Conservation (phyloP, 2,888 invertebrate species). For the Acronicta alni region DNA sequence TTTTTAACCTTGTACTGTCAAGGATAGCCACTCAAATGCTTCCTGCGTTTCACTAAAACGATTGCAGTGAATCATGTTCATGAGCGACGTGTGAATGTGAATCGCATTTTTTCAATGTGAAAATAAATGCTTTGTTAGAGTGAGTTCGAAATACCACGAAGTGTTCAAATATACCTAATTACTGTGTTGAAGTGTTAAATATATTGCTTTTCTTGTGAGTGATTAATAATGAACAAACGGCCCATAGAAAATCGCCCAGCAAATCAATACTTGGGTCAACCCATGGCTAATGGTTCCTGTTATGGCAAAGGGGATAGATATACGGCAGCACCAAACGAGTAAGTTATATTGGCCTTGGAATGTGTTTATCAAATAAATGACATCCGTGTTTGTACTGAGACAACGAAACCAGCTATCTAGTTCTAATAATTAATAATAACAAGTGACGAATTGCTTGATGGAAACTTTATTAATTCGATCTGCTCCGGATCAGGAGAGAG, state of each 20-base stretch:
- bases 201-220: conserved; percentile 45
- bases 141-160: conserved; percentile 14
- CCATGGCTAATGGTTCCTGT: conserved; percentile 72
- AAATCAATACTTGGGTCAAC: conserved; percentile 56
- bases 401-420: conserved; percentile 16
- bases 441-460: too few species aligned
- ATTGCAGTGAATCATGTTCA: conserved; percentile 46
- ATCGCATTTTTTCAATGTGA: conserved; percentile 10
- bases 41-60: conserved; percentile 71
- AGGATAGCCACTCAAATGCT: conserved; percentile 79
- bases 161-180: not conserved
- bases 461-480: too few species aligned
- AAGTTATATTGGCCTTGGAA: conserved; percentile 65
- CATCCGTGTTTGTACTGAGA: conserved; percentile 5
- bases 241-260: conserved; percentile 73
- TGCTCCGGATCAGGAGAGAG: too few species aligned
- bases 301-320: conserved; percentile 85
- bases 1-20: conserved; percentile 81
- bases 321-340: conserved; percentile 86
- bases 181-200: conserved; percentile 3
- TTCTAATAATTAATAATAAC: too few species aligned
- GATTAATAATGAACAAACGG: conserved; percentile 71
- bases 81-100: conserved; percentile 39
- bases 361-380: not conserved
- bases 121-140: conserved; percentile 32